Base-by-base conservation (phyloP, 1,140 invertebrate genomes). In the Cydia amplana region DNA sequence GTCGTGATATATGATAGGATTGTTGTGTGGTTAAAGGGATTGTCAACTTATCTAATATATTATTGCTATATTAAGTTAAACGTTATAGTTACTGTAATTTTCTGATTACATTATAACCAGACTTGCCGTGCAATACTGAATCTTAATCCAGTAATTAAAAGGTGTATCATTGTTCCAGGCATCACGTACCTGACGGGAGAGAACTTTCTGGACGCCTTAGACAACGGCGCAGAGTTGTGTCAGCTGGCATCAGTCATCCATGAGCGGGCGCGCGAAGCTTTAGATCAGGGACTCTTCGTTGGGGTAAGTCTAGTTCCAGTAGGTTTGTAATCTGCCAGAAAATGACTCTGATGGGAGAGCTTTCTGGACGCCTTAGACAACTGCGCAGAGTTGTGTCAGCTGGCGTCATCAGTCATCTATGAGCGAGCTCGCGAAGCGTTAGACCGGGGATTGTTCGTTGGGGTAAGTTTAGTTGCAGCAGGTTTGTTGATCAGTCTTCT, bases 141-240 rank as follows among this genome's bases (percentile, higher is more conserved):
- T 40, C 7, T 9, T 40, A 40, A 40, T 1, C 7, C 14, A 16
- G 43, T 46, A 1, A 46, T 46, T 46, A 3, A 46, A 46, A 14
- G 43, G 16, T 51, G 14, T 51, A 51, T n/a, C 16, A n/a, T 60
- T 60, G 18, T 60, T 60, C 4, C 92, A 97, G 96, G 95, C 83
- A 94, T 95, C n/a, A 95, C 95, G 76, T 94, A 96, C 82, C 89
- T 97, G 76, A 96, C 94, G 12, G 94, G 96, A 7, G 95, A 96
- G 25, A 97, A 97, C 89, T 96, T 97, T 83, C 94, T 97, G 81
- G 94, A 96, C 70, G 94, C 94, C 49, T 87, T 97, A 82, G 97
- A 97, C 90, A 97, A 97, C 91, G 97, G 97, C 51, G 96, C 95
- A 0, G 93, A 97, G 74, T 91, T 97, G 14, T 97, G 96, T 87